phyloP scores from a whole-genome alignment of 2,888 invertebrate species.

The Philopedon plagiatum region DNA sequence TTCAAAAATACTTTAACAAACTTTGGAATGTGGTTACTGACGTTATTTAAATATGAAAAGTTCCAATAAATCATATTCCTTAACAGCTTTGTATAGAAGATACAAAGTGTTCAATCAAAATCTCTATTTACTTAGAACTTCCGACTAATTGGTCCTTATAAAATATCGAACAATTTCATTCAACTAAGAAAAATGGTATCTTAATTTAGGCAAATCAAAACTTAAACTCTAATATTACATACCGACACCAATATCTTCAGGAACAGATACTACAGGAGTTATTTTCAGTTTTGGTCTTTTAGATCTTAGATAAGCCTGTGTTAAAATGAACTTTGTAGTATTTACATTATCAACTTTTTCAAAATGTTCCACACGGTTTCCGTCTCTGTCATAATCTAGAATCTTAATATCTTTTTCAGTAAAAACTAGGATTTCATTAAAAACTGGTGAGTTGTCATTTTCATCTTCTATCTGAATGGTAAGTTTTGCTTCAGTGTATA shows the following conservation, averaged over 20 bases:
- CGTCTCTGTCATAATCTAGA: conserved; percentile 73
- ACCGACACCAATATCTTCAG: conserved; percentile 82
- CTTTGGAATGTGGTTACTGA: too few species aligned
- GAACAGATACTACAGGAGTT: conserved; percentile 77
- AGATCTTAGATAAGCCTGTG: conserved; percentile 59
- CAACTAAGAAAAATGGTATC: too few species aligned
- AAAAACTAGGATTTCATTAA: conserved; percentile 79
- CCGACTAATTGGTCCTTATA: too few species aligned
- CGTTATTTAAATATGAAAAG: too few species aligned
- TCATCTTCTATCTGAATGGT: conserved; percentile 82
- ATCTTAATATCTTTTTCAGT: conserved; percentile 79
- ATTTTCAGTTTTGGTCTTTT: conserved; percentile 59
- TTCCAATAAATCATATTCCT: too few species aligned
- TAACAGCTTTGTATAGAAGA: too few species aligned
- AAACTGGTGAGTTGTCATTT: conserved; percentile 85
- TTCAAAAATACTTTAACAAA: too few species aligned
- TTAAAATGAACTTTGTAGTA: conserved; percentile 58
- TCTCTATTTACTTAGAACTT: too few species aligned
- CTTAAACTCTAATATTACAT: conserved; percentile 60
- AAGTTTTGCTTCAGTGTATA: conserved; percentile 81
- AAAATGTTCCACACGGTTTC: conserved; percentile 69
- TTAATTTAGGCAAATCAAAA: too few species aligned
- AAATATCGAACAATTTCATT: too few species aligned
- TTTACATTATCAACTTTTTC: conserved; percentile 63
- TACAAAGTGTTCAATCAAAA: too few species aligned